These are phyloP conservation scores for Thera britannica DNA, from an alignment of 2,888 invertebrate genomes.

Conservation along the genomic window DNA sequence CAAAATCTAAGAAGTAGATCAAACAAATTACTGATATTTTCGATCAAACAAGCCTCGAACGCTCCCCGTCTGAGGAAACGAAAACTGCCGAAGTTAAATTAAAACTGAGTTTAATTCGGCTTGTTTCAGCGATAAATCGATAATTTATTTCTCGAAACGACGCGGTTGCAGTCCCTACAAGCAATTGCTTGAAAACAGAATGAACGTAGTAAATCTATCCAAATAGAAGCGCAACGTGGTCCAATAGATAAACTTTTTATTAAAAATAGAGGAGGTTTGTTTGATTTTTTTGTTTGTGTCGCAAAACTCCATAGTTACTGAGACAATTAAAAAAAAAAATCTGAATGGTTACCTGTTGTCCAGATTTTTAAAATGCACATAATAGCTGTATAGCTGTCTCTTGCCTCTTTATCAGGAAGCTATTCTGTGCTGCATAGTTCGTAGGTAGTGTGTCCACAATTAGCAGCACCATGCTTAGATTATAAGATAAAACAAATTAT, in stretches of 20 bases:
- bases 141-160: slow-evolving; percentile 55
- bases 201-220: not conserved
- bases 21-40: slow-evolving; percentile 26
- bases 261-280: too few relatives aligned
- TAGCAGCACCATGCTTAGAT: too few relatives aligned
- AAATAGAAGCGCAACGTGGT: slow-evolving; percentile 6
- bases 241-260: not conserved
- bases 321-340: too few relatives aligned
- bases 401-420: too few relatives aligned
- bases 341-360: too few relatives aligned
- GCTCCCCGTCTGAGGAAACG: slow-evolving; percentile 60
- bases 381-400: too few relatives aligned
- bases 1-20: slow-evolving; percentile 11
- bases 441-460: too few relatives aligned
- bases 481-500: too few relatives aligned
- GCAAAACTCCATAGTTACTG: too few relatives aligned
- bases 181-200: slow-evolving; percentile 32
- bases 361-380: too few relatives aligned
- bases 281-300: too few relatives aligned
- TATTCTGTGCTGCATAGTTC: too few relatives aligned
- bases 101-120: slow-evolving; percentile 53
- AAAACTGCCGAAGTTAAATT: slow-evolving; percentile 72
- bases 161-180: slow-evolving; percentile 54
- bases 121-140: slow-evolving; percentile 52
- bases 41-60: slow-evolving; percentile 31